phyloP scores from a whole-genome alignment of 2,888 invertebrate genomes.

The Baccha elongata region DNA sequence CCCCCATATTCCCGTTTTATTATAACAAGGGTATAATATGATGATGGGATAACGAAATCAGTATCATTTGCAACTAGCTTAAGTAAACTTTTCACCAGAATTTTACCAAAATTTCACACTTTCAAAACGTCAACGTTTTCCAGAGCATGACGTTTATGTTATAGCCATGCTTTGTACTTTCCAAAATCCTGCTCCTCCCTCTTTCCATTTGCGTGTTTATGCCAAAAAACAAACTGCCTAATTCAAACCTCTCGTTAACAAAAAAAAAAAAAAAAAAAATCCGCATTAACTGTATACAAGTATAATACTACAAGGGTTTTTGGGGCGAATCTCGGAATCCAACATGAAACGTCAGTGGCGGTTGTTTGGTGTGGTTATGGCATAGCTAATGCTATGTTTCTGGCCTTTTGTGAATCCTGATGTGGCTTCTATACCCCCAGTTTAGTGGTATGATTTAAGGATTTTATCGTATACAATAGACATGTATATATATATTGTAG shows the following conservation, averaged over 20 bases:
- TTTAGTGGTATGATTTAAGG: conserved; percentile 65
- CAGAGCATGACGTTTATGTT: conserved; percentile 55
- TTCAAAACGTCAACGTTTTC: conserved; percentile 62
- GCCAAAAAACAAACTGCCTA: conserved; percentile 24
- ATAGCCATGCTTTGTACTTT: conserved; percentile 11
- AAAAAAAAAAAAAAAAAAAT: conserved; percentile 3
- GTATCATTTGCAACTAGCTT: conserved; percentile 37
- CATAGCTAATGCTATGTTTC: conserved; percentile 50
- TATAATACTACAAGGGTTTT: conserved; percentile 31
- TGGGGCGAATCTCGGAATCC: conserved; percentile 39
- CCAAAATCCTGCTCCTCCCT: neutral
- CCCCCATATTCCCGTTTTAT: neutral
- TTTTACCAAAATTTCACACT: conserved; percentile 59
- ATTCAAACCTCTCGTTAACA: conserved; percentile 32
- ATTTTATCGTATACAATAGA: conserved; percentile 41
- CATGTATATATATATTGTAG: neutral
- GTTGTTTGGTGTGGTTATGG: conserved; percentile 62
- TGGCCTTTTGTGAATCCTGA: conserved; percentile 63
- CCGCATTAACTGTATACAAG: conserved; percentile 49
- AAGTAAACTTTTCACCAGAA: conserved; percentile 52
- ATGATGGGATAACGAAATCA: neutral
- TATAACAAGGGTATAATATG: neutral
- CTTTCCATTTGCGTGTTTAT: neutral
- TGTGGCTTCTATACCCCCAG: conserved; percentile 47
- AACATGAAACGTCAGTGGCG: conserved; percentile 57